Base-by-base conservation (phyloP, 1,140 invertebrate genomes). In the Hycleus phaleratus region DNA sequence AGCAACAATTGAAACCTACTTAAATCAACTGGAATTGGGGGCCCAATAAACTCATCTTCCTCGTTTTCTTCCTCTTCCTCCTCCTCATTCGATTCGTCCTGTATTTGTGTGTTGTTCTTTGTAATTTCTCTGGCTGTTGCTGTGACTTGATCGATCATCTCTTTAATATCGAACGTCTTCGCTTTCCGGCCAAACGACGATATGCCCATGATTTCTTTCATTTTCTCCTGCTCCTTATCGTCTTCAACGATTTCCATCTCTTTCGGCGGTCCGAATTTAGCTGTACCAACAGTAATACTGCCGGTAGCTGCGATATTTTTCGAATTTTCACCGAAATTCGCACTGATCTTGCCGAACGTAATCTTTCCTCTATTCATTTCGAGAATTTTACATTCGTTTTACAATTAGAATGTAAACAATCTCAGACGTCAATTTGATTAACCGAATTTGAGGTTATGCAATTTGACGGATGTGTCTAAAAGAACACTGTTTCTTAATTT, bases 111-210 rank as follows among this genome's bases (percentile, higher is more conserved):
- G 3, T 32, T 32, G 43, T 59, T 58, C 50, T 62, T 70, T 3
- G 65, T 71, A 3, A 70, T 56, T 67, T 71, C 63, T 52, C 60
- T 70, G 8, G 77, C 78, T 11, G 73, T 77, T 62, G 78, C 74
- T 56, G 73, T 78, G 2, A 79, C 77, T 60, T 77, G 72, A 12
- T 74, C 73, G 47, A 77, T 69, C 73, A 81, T 73, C 71, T 78
- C 63, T 65, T 85, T 77, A 2, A 90, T 77, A 65, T 89, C 81
- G 65, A 88, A 88, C 8, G 81, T 80, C 69, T 88, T 87, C 0
- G 86, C 86, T 67, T 88, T 89, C 60, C 88, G 87, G 1, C 87
- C 87, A 71, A 90, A 90, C 8, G 82, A 79, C 46, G 81, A 81
- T 49, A 89, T 85, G 1, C 87, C 87, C 86, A 89, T 90, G 0